phyloP scores from a whole-genome alignment of 2,113 vertebrate species.

The Cranoglanis bouderius region DNA sequence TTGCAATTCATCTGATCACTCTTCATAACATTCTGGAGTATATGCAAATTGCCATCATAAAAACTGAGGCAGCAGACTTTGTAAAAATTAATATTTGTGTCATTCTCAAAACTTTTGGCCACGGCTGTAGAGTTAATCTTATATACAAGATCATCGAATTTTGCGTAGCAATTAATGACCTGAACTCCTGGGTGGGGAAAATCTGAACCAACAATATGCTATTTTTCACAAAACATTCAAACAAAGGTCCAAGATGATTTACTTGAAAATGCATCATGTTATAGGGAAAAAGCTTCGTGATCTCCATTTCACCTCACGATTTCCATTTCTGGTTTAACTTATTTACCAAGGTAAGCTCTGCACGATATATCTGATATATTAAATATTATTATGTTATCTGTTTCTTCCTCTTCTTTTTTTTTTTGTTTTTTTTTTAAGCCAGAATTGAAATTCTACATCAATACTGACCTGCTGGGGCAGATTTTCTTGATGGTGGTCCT shows the following conservation, averaged over 20 bases:
- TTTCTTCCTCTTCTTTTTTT: no score
- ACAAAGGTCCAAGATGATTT: not conserved
- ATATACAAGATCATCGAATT: not conserved
- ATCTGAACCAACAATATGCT: no score
- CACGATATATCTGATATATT: not conserved
- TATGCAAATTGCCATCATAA: no score
- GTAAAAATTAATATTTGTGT: no score
- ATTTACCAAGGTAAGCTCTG: not conserved
- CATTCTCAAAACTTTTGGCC: no score
- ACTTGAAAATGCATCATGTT: not conserved
- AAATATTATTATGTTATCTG: not conserved
- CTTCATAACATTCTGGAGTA: no score
- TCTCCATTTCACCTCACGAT: not conserved
- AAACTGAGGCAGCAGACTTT: no score
- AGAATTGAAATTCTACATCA: not conserved
- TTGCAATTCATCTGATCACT: no score
- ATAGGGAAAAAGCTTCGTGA: not conserved
- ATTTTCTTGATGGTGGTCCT: constrained; percentile 52
- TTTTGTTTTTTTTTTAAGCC: not conserved
- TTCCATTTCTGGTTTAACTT: not conserved
- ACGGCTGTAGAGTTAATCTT: no score
- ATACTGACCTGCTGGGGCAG: constrained; percentile 48
- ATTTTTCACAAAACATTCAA: not conserved
- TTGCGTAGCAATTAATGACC: not conserved
- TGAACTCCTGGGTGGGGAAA: no score